phyloP scores from a whole-genome alignment of 2,888 invertebrate genomes.

The Lithophane socia region DNA sequence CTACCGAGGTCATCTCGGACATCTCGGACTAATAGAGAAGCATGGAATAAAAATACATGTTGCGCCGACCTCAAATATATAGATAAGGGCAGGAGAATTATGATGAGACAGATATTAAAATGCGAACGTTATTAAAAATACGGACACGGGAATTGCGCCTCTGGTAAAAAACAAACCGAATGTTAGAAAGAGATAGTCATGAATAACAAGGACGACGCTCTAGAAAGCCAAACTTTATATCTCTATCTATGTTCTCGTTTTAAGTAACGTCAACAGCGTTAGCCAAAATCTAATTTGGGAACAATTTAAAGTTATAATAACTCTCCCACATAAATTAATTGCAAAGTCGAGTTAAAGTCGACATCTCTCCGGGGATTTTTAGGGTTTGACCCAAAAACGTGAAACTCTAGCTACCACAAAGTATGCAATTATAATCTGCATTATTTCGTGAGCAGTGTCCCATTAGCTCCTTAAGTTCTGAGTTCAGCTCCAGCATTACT shows the following conservation, averaged over 20 bases:
- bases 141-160: background rate
- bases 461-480: background rate
- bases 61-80: no score
- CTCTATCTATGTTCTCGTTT: background rate
- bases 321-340: slow-evolving; percentile 51
- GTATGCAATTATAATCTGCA: background rate
- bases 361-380: slow-evolving; percentile 44
- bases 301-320: slow-evolving; percentile 61
- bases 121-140: background rate
- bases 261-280: slow-evolving; percentile 32
- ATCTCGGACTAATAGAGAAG: no score
- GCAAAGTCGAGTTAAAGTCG: slow-evolving; percentile 48
- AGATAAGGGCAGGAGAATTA: no score
- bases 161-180: background rate
- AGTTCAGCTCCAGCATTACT: no score
- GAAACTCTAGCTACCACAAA: background rate
- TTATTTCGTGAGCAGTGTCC: background rate
- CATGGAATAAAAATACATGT: no score
- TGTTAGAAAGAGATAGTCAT: background rate
- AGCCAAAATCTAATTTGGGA: slow-evolving; percentile 43
- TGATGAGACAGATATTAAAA: background rate
- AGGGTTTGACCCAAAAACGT: slow-evolving; percentile 23
- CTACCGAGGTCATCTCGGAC: no score
- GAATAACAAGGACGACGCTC: background rate
- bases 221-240: background rate